These are phyloP conservation scores for Drosophila bocqueti DNA, from an alignment of 1,140 invertebrate genomes.

Conservation along the genomic window DNA sequence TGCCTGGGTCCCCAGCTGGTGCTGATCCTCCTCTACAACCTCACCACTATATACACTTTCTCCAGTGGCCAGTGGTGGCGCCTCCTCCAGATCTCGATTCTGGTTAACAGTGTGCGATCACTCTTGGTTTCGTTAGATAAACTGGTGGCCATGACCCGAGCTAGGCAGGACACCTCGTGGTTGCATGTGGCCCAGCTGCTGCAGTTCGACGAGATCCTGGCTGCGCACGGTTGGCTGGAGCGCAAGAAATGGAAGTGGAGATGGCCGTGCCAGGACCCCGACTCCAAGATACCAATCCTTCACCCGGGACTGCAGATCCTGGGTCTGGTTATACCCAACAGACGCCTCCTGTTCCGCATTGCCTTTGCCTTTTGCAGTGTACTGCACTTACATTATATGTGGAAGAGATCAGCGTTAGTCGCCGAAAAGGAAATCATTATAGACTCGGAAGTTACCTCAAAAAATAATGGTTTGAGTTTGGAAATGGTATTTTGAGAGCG, in stretches of 20 bases:
- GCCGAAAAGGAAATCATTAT: slow-evolving; percentile 42
- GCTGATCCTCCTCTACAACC: slow-evolving; percentile 51
- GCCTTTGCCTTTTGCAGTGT: slow-evolving; percentile 43
- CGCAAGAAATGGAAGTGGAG: slow-evolving; percentile 11
- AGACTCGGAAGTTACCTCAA: neutral
- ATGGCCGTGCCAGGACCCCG: slow-evolving; percentile 3
- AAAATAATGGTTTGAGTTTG: neutral
- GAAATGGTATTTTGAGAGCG: neutral
- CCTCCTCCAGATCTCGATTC: slow-evolving; percentile 24
- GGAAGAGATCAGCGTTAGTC: slow-evolving; percentile 42
- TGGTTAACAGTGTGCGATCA: slow-evolving; percentile 35
- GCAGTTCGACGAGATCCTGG: slow-evolving; percentile 47
- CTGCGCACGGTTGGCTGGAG: slow-evolving; percentile 47
- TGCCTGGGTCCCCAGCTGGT: slow-evolving; percentile 52
- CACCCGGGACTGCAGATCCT: slow-evolving; percentile 41
- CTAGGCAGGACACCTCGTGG: slow-evolving; percentile 47
- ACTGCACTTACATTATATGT: slow-evolving; percentile 50
- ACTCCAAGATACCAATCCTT: slow-evolving; percentile 13
- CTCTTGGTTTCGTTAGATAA: slow-evolving; percentile 42
- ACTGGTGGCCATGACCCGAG: slow-evolving; percentile 6
- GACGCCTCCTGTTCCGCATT: slow-evolving; percentile 46
- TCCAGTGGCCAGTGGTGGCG: slow-evolving; percentile 42
- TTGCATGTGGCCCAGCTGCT: slow-evolving; percentile 32
- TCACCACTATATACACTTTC: slow-evolving; percentile 50
- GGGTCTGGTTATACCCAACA: slow-evolving; percentile 51